Conservation (phyloP, 2,113 vertebrate genomes). For the Psophia crepitans region DNA sequence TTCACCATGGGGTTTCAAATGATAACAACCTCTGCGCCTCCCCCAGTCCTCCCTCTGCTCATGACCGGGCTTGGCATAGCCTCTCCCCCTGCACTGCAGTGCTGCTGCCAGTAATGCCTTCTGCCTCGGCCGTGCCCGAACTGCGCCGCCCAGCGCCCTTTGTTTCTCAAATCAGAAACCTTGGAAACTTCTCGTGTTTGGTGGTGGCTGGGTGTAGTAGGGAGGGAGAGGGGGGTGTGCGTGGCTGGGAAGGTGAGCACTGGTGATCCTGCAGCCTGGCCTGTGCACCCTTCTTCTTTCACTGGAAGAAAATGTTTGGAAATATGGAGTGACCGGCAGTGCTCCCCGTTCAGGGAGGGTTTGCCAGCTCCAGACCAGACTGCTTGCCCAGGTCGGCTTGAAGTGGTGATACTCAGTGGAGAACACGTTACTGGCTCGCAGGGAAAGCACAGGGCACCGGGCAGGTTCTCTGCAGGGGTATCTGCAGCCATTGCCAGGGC, state of each 20-base stretch:
- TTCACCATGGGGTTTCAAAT: neutral
- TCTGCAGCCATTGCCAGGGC: neutral
- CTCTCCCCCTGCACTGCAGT: neutral
- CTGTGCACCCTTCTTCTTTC: neutral
- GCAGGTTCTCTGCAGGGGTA: neutral
- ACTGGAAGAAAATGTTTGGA: neutral
- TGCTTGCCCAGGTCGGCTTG: neutral
- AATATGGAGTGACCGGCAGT: neutral
- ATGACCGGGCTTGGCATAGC: neutral
- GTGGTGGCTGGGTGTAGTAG: neutral
- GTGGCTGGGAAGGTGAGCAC: neutral
- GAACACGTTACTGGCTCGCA: fast-evolving
- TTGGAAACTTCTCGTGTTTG: neutral
- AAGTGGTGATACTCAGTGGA: neutral
- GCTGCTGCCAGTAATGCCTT: neutral
- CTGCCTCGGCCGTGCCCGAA: neutral
- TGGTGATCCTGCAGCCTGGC: neutral
- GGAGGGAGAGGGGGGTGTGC: neutral
- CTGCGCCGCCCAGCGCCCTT: neutral
- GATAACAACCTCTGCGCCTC: constrained; percentile 30
- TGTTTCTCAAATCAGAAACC: neutral
- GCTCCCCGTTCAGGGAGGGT: neutral
- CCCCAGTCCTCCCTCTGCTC: neutral
- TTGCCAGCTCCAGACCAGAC: neutral
- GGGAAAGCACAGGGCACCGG: fast-evolving